These are phyloP conservation scores for Crenichthys baileyi DNA, from an alignment of 2,797 vertebrate genomes.

Conservation along the genomic window DNA sequence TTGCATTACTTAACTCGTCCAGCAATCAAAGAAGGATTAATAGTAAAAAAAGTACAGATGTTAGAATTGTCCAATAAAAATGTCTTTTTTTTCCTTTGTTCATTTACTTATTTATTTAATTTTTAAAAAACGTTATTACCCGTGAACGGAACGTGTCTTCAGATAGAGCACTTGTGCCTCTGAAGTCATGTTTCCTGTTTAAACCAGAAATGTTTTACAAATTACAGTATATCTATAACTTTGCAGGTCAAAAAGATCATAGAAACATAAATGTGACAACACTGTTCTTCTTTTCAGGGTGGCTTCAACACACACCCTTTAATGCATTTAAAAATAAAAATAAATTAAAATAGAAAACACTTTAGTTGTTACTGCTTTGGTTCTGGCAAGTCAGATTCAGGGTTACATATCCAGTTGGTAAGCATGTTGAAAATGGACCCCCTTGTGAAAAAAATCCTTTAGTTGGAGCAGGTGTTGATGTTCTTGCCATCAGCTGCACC, in stretches of 20 bases:
- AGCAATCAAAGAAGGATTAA: slow-evolving; percentile 68
- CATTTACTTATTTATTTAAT: not conserved
- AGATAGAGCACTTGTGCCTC: slow-evolving; percentile 36
- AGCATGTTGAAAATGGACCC: not conserved
- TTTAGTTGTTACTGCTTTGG: slow-evolving; percentile 32
- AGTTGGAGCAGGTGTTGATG: slow-evolving; percentile 95
- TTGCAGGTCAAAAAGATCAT: slow-evolving; percentile 27
- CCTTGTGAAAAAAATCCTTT: slow-evolving; percentile 55
- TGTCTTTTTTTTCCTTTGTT: slow-evolving; percentile 4
- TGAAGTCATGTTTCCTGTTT: slow-evolving; percentile 10
- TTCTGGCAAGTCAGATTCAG: slow-evolving; percentile 31
- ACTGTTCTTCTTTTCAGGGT: slow-evolving; percentile 22
- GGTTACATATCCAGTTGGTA: slow-evolving; percentile 28
- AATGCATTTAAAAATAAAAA: slow-evolving; percentile 2
- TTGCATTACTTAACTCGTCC: slow-evolving; percentile 59
- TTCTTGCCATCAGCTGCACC: slow-evolving; percentile 94
- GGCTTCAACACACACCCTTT: slow-evolving; percentile 15
- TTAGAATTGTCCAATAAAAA: slow-evolving; percentile 54
- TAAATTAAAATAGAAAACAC: not conserved
- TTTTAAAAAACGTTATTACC: slow-evolving; percentile 37
- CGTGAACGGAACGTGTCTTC: slow-evolving; percentile 23
- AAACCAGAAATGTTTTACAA: slow-evolving; percentile 24
- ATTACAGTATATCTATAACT: slow-evolving; percentile 22
- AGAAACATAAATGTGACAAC: slow-evolving; percentile 7
- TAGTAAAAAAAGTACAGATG: slow-evolving; percentile 60